Evolutionary conservation across 2,888 invertebrate species (phyloP), one percentile per base, ranked within the genome.

Genomic region (Lissocephala sabroskyi): DNA sequence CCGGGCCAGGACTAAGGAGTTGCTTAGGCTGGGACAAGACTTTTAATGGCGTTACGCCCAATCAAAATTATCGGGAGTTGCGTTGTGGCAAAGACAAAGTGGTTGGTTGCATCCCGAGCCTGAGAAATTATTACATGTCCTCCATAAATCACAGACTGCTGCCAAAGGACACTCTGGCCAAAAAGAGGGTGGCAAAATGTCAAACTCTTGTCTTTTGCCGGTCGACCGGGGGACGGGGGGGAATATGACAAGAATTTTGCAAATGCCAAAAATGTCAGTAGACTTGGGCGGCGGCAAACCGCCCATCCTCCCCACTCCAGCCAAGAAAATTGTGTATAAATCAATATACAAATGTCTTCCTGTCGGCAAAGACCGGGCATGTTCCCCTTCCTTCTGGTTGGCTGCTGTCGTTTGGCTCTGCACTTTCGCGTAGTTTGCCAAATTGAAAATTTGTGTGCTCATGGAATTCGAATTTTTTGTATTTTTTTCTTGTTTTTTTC

Each of bases 391-490:
- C n/a, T n/a, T n/a, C n/a, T n/a, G n/a, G n/a, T n/a, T n/a, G n/a
- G n/a, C n/a, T n/a, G n/a, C n/a, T n/a, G n/a, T n/a, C n/a, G n/a
- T 45, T 46, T 35, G 42, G 32, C 5, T 30, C 30, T 11, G 19
- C 16, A 18, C 18, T 37, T 37, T 54, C 19, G 44, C 74, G 68
- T 76, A 76, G 77, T 76, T 58, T 76, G 77, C 65, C 77, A 70
- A 68, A 68, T 76, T 70, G 70, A 70, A 53, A 70, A 73, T 73
- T 55, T 32, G 11, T 29, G n/a, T n/a, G n/a, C n/a, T n/a, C n/a
- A n/a, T n/a, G n/a, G n/a, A n/a, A n/a, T n/a, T n/a, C n/a, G n/a
- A n/a, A n/a, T n/a, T n/a, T n/a, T n/a, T n/a, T n/a, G n/a, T n/a
- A n/a, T n/a, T n/a, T n/a, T n/a, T n/a, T n/a, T n/a, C n/a, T n/a